Percentiles rank a stretch among this genome's conserved stretches.
Conservation (phyloP, 1,140 invertebrate species). For the Brachionus rubens region DNA sequence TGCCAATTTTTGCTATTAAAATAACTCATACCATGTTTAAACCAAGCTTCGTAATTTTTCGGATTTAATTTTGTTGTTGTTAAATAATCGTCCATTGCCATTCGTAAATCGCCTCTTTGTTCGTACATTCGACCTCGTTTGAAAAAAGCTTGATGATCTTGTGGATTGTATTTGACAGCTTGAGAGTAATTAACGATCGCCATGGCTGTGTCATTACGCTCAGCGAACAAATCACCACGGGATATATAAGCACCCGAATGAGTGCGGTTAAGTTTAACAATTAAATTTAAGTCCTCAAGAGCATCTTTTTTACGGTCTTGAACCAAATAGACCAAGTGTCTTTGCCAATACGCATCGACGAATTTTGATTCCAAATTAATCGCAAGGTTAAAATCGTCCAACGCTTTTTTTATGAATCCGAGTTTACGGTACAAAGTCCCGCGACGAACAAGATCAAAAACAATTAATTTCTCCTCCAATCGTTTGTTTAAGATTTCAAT, state of each 20-base stretch:
- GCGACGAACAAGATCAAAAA: conserved; percentile 56
- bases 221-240: conserved; percentile 56
- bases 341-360: conserved; percentile 60
- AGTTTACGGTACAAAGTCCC: conserved; percentile 58
- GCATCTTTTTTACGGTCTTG: conserved; percentile 56
- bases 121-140: conserved; percentile 58
- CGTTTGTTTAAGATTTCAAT: conserved; percentile 4
- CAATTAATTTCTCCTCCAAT: conserved; percentile 49
- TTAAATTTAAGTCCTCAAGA: conserved; percentile 56
- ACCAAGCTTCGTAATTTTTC: conserved; percentile 55
- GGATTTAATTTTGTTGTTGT: conserved; percentile 55
- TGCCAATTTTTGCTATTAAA: conserved; percentile 57
- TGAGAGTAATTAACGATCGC: conserved; percentile 58
- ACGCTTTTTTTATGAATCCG: conserved; percentile 50
- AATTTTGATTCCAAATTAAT: conserved; percentile 55
- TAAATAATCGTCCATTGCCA: conserved; percentile 58
- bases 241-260: conserved; percentile 58
- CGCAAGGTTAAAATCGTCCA: conserved; percentile 53
- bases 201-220: conserved; percentile 55
- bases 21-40: conserved; percentile 59
- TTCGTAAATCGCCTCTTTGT: conserved; percentile 53
- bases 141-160: conserved; percentile 57
- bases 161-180: conserved; percentile 57
- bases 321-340: conserved; percentile 57
- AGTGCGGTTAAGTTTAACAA: conserved; percentile 56